Percentiles rank a stretch among this genome's conserved stretches.
These are phyloP conservation scores for Daboia siamensis DNA, from an alignment of 2,113 vertebrate genomes.

Conservation along the genomic window DNA sequence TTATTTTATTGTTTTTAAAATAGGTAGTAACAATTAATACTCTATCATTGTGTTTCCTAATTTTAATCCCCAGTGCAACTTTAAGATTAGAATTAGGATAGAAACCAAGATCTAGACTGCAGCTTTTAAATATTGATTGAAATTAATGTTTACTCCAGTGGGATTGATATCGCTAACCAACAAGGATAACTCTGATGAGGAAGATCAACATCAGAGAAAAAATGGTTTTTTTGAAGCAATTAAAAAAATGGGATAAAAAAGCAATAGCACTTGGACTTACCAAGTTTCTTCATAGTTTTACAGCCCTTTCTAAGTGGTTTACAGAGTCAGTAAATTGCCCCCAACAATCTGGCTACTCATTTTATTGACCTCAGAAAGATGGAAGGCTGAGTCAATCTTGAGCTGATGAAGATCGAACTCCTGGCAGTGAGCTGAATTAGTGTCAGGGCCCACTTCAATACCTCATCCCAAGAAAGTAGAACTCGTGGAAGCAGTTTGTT, in stretches of 20 bases:
- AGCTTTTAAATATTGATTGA: not conserved
- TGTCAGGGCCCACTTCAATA: too few species aligned
- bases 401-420: not conserved
- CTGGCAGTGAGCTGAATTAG: not conserved
- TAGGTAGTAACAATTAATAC: conserved; percentile 47
- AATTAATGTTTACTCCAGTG: not conserved
- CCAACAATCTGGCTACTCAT: too few species aligned
- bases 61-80: not conserved
- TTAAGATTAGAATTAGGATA: not conserved
- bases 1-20: conserved; percentile 53
- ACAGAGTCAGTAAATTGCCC: too few species aligned
- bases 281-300: too few species aligned
- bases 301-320: too few species aligned
- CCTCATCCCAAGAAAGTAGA: too few species aligned
- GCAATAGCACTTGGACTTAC: too few species aligned
- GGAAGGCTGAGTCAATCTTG: too few species aligned
- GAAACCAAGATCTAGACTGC: not conserved
- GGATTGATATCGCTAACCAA: not conserved
- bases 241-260: not conserved
- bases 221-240: not conserved
- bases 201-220: not conserved
- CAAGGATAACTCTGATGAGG: not conserved
- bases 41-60: not conserved
- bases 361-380: too few species aligned
- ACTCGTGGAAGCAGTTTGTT: too few species aligned